Base-by-base conservation (phyloP, 2,113 vertebrate species). In the Lasiurus borealis region DNA sequence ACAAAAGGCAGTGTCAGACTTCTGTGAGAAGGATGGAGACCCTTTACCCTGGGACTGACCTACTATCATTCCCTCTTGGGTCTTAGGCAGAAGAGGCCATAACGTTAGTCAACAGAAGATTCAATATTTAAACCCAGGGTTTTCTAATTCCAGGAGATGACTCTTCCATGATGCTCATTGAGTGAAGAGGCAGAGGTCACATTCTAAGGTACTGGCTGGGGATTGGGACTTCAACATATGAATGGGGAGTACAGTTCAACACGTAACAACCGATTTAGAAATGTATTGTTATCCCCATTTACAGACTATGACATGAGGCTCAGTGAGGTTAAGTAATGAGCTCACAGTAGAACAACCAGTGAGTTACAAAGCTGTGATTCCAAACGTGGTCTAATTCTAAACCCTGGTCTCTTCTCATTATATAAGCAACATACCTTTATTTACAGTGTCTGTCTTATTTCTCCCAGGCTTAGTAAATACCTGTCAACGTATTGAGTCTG, bases 401-500 rank as follows among this genome's bases (percentile, higher is more conserved):
- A 69, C 8, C 25, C 18, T 34, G 15, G 50, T 16, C 9, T 76
- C 85, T 46, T 72, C 48, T 52, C 36, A 8, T 86, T 46, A 31
- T n/a, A 81, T 77, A 91, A 94, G 86, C 19, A 36, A 75, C 89
- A 52, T 57, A 57, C 31, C 59, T 77, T 81, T 92, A 85, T 75
- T 92, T 83, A 75, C 27, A 69, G 31, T 46, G 57, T 76, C 88
- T 52, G 76, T 31, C 80, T 95, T 88, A 62, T 44, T 91, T 93
- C 76, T 93, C 50, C 62, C 57, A 68, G 44, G 29, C 46, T 95
- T 68, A 27, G 69, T 93, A 94, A 94, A 89, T 84, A 96, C 27
- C 54, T 97, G 96, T 96, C 87, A 95, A 62, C n/a, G 18, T 71
- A 72, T 6, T 12, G 46, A 62, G 71, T 46, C 93, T 96, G 92